Percentiles rank a stretch among this genome's conserved stretches.
Conservation (phyloP, 2,113 vertebrate species). For the Pelecanus crispus region DNA sequence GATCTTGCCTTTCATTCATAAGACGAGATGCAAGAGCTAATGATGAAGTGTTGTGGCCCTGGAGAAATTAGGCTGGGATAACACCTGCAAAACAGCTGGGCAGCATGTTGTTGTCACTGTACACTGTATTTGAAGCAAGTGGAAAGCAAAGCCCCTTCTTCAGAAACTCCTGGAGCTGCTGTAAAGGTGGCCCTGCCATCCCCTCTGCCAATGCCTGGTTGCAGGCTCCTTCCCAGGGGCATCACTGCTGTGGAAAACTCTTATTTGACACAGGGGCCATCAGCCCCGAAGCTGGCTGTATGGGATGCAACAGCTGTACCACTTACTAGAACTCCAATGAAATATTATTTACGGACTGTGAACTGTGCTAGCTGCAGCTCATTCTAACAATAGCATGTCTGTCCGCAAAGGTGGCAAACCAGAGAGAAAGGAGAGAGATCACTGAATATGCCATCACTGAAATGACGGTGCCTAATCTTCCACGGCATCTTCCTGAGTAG, state of each 20-base stretch:
- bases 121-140: background rate
- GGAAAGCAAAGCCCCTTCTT: background rate
- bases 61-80: background rate
- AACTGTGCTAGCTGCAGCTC: background rate
- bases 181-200: background rate
- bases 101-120: background rate
- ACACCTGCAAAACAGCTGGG: background rate
- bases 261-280: background rate
- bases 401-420: background rate
- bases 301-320: background rate
- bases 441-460: background rate
- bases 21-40: background rate
- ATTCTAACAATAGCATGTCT: background rate
- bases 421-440: background rate
- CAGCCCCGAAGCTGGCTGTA: background rate
- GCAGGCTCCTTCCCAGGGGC: background rate
- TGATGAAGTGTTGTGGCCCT: background rate
- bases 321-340: background rate
- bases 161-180: background rate
- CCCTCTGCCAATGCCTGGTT: background rate
- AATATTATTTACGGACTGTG: background rate
- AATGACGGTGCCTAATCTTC: background rate
- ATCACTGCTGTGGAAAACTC: background rate
- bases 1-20: background rate
- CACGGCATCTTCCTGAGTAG: background rate